Base-by-base conservation (phyloP, 2,888 invertebrate species). In the Xestia sexstrigata region DNA sequence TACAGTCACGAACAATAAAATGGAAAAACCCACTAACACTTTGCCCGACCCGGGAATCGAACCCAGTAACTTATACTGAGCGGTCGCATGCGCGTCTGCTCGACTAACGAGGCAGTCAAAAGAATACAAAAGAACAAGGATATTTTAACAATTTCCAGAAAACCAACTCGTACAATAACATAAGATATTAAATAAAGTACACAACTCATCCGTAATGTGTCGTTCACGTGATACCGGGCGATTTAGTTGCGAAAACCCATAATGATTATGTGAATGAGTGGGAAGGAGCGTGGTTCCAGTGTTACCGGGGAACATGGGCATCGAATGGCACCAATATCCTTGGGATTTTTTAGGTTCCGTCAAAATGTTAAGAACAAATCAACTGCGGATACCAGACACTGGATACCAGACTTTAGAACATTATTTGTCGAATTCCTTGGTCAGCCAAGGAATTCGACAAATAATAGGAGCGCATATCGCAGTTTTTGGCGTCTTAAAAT, bases 191-290 rank as follows among this genome's bases (percentile, higher is more conserved):
- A 81, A 82, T 86, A 81, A 80, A 83, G 58, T 55, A 74, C 79
- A 84, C 81, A 81, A 79, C 77, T 87, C 85, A 84, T 86, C 78
- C 66, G 72, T 90, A 87, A 89, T 89, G 87, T 83, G 80, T 81
- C 78, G 79, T 81, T 90, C 85, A 87, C 89, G 88, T 90, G 90
- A 87, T 90, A 81, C 81, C 23, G 20, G 77, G 83, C 88, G 79
- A 88, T 89, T 90, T 85, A 82, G 85, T 86, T 85, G 82, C 83
- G 79, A 82, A 83, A 89, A 86, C 82, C 86, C 78, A 74, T 87
- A 86, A 88, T 90, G 87, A 89, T 90, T 87, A 87, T 83, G 81
- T 83, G 88, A 86, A 85, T 84, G 80, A 82, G 84, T 81, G 74
- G 69, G 70, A 79, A 79, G n/a, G 58, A 42, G 55, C 52, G 35